Conservation (phyloP, 2,797 vertebrate species). For the Gouania willdenowi region DNA sequence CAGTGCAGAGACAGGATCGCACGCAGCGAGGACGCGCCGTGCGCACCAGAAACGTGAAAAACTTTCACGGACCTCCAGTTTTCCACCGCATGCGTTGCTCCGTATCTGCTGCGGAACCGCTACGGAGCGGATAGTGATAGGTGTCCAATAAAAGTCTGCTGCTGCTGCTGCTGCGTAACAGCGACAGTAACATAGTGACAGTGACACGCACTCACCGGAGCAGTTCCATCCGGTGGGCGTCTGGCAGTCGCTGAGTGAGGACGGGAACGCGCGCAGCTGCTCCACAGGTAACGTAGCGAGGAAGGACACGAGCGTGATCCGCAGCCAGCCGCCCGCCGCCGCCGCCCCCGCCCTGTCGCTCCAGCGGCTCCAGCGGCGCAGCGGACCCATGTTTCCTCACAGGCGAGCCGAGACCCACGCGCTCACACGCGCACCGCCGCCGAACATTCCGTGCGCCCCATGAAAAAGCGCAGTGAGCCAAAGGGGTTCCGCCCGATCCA, state of each 20-base stretch:
- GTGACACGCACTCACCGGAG: slow-evolving; percentile 94
- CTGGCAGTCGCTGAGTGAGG: slow-evolving; percentile 97
- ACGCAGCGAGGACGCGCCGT: too few species aligned
- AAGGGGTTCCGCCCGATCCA: slow-evolving; percentile 63
- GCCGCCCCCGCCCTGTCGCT: too few species aligned
- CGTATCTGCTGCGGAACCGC: too few species aligned
- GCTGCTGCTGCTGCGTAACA: too few species aligned
- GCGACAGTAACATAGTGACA: too few species aligned
- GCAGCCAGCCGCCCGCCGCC: slow-evolving; percentile 84
- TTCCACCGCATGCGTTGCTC: too few species aligned
- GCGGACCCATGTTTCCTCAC: slow-evolving; percentile 70
- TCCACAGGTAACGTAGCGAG: slow-evolving; percentile 87
- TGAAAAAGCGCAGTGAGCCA: slow-evolving; percentile 54
- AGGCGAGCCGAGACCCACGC: slow-evolving; percentile 63
- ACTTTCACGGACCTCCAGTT: too few species aligned
- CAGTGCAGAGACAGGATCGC: too few species aligned
- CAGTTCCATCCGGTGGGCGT: slow-evolving; percentile 98
- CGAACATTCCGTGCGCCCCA: slow-evolving; percentile 76
- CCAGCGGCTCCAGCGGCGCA: slow-evolving; percentile 67
- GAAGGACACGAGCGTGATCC: slow-evolving; percentile 83
- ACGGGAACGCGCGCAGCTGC: slow-evolving; percentile 93
- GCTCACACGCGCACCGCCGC: slow-evolving; percentile 49
- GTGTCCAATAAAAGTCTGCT: too few species aligned
- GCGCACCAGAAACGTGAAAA: too few species aligned
- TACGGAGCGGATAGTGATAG: too few species aligned